Evolutionary conservation across 2,888 invertebrate genomes (phyloP).

Genomic region (Zonitis immaculata): DNA sequence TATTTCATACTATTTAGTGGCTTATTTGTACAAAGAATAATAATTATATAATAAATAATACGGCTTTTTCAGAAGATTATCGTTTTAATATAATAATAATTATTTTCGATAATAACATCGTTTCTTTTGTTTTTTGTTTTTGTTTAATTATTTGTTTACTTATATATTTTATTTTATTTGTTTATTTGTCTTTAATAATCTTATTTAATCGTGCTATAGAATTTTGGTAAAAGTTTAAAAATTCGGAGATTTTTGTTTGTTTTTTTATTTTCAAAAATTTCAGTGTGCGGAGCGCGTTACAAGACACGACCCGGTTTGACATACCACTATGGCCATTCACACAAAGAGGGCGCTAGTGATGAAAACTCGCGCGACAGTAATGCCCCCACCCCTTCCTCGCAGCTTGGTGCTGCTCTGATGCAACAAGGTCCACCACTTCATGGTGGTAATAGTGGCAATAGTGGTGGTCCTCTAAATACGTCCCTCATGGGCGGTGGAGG

Average conservation of each 20-base stretch:
- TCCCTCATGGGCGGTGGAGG: conserved; percentile 16
- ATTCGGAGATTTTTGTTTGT: conserved; percentile 26
- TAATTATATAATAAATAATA: background rate
- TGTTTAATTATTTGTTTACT: background rate
- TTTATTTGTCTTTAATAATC: background rate
- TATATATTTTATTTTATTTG: background rate
- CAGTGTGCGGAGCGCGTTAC: conserved; percentile 94
- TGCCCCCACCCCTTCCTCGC: conserved; percentile 40
- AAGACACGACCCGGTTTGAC: conserved; percentile 94
- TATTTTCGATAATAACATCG: conserved; percentile 15
- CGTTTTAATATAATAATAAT: conserved; percentile 21
- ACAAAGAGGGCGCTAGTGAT: conserved; percentile 59
- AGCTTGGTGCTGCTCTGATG: conserved; percentile 24
- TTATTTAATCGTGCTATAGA: conserved; percentile 12
- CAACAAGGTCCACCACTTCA: conserved; percentile 26
- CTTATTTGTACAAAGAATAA: no score
- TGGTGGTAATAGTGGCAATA: conserved; percentile 22
- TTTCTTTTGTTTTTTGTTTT: background rate
- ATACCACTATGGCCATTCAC: conserved; percentile 92
- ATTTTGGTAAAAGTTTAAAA: conserved; percentile 6
- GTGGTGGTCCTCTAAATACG: conserved; percentile 9
- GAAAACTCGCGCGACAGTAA: conserved; percentile 50
- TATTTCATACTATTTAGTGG: background rate
- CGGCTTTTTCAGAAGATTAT: conserved; percentile 25
- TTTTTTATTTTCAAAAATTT: conserved; percentile 41